These are phyloP conservation scores for Morus bassanus DNA, from an alignment of 2,797 vertebrate species.

Conservation along the genomic window DNA sequence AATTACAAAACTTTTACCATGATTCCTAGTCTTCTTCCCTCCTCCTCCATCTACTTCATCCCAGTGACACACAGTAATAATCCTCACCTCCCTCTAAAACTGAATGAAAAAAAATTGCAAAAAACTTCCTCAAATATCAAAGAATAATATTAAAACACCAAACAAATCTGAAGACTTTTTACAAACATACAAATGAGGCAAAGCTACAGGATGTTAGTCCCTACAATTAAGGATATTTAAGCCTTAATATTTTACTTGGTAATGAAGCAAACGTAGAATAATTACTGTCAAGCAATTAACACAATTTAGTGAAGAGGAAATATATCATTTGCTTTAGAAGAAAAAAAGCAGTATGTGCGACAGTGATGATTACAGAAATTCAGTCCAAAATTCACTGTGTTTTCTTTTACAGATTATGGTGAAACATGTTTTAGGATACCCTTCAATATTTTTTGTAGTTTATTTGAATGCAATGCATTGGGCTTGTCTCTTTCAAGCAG, in stretches of 20 bases:
- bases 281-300: constrained; percentile 25
- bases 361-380: background rate
- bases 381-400: background rate
- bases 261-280: constrained; percentile 30
- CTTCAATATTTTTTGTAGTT: background rate
- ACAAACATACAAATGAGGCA: background rate
- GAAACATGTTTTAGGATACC: background rate
- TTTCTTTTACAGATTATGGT: background rate
- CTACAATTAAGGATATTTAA: background rate
- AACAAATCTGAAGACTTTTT: background rate
- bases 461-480: background rate
- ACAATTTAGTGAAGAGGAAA: background rate
- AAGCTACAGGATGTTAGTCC: background rate
- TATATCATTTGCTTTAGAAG: background rate
- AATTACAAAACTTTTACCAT: background rate
- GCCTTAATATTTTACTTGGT: constrained; percentile 22
- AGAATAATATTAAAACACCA: background rate
- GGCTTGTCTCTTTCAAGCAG: background rate
- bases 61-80: background rate
- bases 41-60: background rate
- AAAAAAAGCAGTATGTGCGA: background rate
- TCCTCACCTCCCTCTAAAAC: background rate
- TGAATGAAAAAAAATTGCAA: background rate
- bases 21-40: background rate
- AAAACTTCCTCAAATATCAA: background rate